Evolutionary conservation across 2,113 vertebrate species (phyloP), one percentile per base, ranked within the genome.

Genomic region (Gnathonemus echidnorhynchus): DNA sequence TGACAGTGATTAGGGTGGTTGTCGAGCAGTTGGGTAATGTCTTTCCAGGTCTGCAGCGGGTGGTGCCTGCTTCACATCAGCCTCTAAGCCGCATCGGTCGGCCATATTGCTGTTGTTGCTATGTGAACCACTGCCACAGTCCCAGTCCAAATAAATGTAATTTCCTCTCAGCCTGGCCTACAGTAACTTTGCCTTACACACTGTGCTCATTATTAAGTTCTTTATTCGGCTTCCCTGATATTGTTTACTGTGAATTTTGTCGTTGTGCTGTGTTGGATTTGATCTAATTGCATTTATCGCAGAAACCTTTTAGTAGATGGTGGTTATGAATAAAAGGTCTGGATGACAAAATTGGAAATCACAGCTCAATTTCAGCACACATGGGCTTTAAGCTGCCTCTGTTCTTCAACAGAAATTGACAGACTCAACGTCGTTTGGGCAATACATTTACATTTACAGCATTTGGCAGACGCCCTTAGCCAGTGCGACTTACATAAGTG

Each of bases 1-100:
- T 96, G 94, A 95, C 91, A 70, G 94, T 95, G 95, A 96, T 96
- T 96, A 96, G 95, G 95, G 92, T 94, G 96, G 96, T 96, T 96
- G 95, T 93, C 93, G 91, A 93, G 93, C 94, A 94, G 94, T 96
- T 94, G 94, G 93, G 93, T 88, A 92, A 95, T 94, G 93, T 91
- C 94, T 86, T 93, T 93, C 91, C 90, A 92, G 92, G 94, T 95
- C 95, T 0, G 90, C 91, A 95, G 95, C 93, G 91, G 93, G 92
- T 53, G 90, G 91, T 91, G 92, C 91, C 93, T 92, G 93, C 92
- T 94, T 48, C n/a, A 46, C 94, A 91, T 90, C 91, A 91, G 91
- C 90, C 91, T 93, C 91, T 90, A 91, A 91, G 91, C 90, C 92
- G 91, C 92, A 90, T 93, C 94, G 95, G 95, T 94, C 95, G 94